phyloP scores from a whole-genome alignment of 2,888 invertebrate species.

The Sipha maydis region DNA sequence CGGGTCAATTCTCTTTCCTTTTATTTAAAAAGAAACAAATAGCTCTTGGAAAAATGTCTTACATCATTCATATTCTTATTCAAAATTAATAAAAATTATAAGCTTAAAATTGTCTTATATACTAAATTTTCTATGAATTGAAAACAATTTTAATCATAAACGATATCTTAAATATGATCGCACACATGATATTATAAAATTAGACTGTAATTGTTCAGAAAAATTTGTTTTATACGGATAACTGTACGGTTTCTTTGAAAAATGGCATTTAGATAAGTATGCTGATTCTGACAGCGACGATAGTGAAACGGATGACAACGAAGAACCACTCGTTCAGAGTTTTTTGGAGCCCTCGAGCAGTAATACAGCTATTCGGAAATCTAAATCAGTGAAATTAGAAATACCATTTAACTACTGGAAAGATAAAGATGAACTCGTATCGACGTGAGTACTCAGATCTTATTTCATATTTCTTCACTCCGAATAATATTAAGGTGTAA shows the following conservation, averaged over 20 bases:
- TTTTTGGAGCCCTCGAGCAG: background rate
- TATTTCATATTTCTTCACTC: background rate
- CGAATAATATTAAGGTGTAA: background rate
- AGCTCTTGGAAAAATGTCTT: too few relatives aligned
- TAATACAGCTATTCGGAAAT: conserved; percentile 2
- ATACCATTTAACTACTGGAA: conserved; percentile 48
- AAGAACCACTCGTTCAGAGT: background rate
- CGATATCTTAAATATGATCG: too few relatives aligned
- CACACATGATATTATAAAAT: too few relatives aligned
- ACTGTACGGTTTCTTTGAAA: background rate
- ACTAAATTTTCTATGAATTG: too few relatives aligned
- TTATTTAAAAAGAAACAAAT: too few relatives aligned
- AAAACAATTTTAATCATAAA: too few relatives aligned
- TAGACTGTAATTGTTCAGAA: too few relatives aligned
- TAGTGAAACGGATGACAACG: conserved; percentile 24
- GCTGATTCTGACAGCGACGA: conserved; percentile 54
- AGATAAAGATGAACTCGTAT: conserved; percentile 26
- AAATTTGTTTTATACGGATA: background rate
- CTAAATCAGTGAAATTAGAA: conserved; percentile 44
- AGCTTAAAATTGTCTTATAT: too few relatives aligned
- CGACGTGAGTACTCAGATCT: conserved; percentile 6
- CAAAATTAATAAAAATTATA: too few relatives aligned
- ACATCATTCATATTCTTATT: too few relatives aligned
- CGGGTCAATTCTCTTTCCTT: too few relatives aligned
- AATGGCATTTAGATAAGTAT: conserved; percentile 17